Percentiles rank a stretch among this genome's conserved stretches.
phyloP scores from a whole-genome alignment of 1,140 invertebrate genomes.

The Sitobion miscanthi region DNA sequence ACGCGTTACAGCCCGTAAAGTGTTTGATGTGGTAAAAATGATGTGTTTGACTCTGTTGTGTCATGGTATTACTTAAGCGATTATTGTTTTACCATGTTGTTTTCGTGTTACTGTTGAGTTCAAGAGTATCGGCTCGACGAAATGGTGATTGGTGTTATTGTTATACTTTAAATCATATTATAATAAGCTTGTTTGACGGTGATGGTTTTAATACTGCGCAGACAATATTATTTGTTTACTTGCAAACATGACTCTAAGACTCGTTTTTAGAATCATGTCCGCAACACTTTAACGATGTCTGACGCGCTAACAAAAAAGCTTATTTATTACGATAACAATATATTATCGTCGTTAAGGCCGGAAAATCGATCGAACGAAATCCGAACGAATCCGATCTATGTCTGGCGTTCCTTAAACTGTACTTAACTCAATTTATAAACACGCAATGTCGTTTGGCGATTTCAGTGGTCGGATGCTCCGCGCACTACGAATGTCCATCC shows the following conservation, averaged over 20 bases:
- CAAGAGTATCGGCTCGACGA: constrained; percentile 54
- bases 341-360: background rate
- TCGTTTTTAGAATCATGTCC: constrained; percentile 36
- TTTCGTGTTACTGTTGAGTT: background rate
- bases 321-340: background rate
- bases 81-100: background rate
- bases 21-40: constrained; percentile 54
- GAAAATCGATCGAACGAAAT: background rate
- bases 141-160: constrained; percentile 51
- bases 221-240: background rate
- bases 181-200: constrained; percentile 17
- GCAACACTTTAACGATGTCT: background rate
- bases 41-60: constrained; percentile 50
- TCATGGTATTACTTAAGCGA: constrained; percentile 51
- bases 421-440: background rate
- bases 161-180: background rate
- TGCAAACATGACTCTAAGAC: constrained; percentile 52
- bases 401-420: background rate
- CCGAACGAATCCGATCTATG: background rate
- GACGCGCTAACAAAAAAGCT: background rate
- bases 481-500: constrained; percentile 74
- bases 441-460: constrained; percentile 45
- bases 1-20: background rate
- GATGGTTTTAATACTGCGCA: background rate
- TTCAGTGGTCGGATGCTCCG: constrained; percentile 73